Conservation (phyloP, 2,888 invertebrate genomes). For the Eristalis arbustorum region DNA sequence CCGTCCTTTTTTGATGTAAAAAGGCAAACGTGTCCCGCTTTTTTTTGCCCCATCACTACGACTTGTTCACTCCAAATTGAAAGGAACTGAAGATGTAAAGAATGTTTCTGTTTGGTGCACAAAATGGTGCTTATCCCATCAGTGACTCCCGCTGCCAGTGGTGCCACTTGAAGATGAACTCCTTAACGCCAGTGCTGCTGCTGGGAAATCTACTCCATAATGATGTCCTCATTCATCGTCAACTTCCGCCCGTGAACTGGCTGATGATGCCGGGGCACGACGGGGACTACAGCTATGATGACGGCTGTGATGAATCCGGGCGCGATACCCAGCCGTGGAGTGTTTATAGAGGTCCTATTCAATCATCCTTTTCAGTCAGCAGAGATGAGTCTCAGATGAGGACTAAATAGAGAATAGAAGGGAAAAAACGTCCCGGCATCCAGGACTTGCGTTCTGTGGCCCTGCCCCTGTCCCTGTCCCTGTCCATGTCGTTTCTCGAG, state of each 20-base stretch:
- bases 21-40: conserved; percentile 49
- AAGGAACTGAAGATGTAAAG: conserved; percentile 52
- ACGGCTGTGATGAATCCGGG: conserved; percentile 46
- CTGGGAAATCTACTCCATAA: conserved; percentile 59
- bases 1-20: conserved; percentile 21
- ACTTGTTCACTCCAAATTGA: conserved; percentile 47
- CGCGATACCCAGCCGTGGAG: conserved; percentile 45
- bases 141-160: conserved; percentile 11
- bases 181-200: conserved; percentile 30
- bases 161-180: conserved; percentile 63
- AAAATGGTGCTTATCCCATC: conserved; percentile 52
- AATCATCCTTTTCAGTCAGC: conserved; percentile 38
- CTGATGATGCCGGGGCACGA: conserved; percentile 29
- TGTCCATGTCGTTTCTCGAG: conserved; percentile 33
- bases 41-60: conserved; percentile 1
- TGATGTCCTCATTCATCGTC: conserved; percentile 60
- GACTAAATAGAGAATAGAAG: not conserved
- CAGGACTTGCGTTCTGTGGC: conserved; percentile 12
- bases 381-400: conserved; percentile 1
- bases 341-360: conserved; percentile 59
- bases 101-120: conserved; percentile 53
- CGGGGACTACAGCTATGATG: not conserved
- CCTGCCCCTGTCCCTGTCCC: conserved; percentile 9
- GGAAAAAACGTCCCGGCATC: not conserved
- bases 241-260: conserved; percentile 59